These are phyloP conservation scores for Gisinianus flammeolus DNA, from an alignment of 2,888 invertebrate species.

Conservation along the genomic window DNA sequence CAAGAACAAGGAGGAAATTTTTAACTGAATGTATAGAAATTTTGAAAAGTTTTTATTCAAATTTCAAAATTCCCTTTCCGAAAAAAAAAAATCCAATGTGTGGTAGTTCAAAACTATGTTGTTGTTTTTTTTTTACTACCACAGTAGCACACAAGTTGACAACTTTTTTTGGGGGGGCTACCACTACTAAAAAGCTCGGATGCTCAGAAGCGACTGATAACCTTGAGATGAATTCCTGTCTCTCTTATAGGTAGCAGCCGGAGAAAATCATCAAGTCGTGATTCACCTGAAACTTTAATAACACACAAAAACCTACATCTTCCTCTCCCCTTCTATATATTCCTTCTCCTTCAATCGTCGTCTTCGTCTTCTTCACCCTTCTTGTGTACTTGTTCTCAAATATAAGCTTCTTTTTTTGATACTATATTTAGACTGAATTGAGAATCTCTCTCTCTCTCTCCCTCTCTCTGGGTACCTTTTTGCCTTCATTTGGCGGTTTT, in stretches of 20 bases:
- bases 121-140: no score
- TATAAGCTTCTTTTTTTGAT: background rate
- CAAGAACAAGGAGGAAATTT: no score
- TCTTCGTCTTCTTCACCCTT: background rate
- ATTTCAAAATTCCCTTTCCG: no score
- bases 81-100: no score
- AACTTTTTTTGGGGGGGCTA: background rate
- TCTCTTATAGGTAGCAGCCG: conserved; percentile 26
- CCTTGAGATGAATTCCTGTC: conserved; percentile 24
- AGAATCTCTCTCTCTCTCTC: no score
- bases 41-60: no score
- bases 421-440: conserved; percentile 34
- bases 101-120: no score
- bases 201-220: conserved; percentile 32
- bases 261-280: conserved; percentile 19
- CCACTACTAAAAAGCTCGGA: conserved; percentile 7
- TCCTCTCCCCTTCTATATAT: background rate
- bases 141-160: no score
- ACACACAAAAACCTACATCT: conserved; percentile 31
- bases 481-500: conserved; percentile 43
- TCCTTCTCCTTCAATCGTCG: conserved; percentile 3
- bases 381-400: background rate
- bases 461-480: conserved; percentile 26
- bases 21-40: no score
- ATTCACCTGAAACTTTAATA: conserved; percentile 28